These are phyloP conservation scores for Doryteuthis pealeii DNA, from an alignment of 1,140 invertebrate species.

Conservation along the genomic window DNA sequence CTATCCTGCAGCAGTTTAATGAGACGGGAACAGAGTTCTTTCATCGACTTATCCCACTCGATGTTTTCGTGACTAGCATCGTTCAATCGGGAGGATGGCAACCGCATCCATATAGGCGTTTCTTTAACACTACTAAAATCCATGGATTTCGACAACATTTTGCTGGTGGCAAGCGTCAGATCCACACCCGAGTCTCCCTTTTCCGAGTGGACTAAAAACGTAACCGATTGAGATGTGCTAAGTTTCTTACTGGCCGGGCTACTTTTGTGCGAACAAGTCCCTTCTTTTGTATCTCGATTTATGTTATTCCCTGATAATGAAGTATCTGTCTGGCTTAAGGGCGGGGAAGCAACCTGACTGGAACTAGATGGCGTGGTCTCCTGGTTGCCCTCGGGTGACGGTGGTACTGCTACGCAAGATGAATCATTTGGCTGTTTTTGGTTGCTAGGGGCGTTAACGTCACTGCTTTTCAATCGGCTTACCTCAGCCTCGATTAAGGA, in stretches of 20 bases:
- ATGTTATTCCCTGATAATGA: too few species aligned
- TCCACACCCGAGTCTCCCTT: neutral
- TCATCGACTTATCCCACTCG: neutral
- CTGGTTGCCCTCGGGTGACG: neutral
- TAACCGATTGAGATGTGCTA: too few species aligned
- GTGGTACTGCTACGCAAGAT: neutral
- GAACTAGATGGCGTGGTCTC: neutral
- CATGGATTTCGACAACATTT: neutral
- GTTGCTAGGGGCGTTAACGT: neutral
- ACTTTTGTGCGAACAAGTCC: neutral
- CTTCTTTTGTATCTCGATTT: neutral
- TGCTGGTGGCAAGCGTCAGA: neutral
- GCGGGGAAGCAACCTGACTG: neutral
- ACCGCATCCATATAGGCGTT: neutral
- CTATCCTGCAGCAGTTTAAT: conserved; percentile 8
- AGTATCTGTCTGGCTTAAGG: neutral
- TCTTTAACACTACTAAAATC: neutral
- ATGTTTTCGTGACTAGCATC: neutral
- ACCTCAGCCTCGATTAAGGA: conserved; percentile 33
- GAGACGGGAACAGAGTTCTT: neutral
- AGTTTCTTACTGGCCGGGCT: neutral
- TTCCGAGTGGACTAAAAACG: too few species aligned
- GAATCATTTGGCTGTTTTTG: too few species aligned
- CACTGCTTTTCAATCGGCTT: neutral
- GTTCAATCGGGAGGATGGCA: neutral